These are phyloP conservation scores for Siphamia tubifer DNA, from an alignment of 2,113 vertebrate species.

Conservation along the genomic window DNA sequence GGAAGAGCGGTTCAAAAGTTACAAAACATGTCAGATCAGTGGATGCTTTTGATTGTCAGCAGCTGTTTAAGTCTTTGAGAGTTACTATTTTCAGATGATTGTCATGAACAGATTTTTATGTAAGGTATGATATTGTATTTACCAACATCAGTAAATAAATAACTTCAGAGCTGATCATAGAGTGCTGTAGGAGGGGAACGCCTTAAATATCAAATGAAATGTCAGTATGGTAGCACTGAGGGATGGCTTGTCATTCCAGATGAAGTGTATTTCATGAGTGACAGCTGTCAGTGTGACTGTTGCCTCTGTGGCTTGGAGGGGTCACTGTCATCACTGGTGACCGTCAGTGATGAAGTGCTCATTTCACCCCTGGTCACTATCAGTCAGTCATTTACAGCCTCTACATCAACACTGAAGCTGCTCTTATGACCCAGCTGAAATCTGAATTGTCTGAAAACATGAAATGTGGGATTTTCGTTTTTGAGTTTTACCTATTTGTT, in stretches of 20 bases:
- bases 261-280: not conserved
- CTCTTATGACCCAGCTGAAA: not conserved
- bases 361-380: not conserved
- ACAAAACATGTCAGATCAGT: too few species aligned
- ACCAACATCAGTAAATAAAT: too few species aligned
- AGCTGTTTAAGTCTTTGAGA: too few species aligned
- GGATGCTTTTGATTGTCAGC: too few species aligned
- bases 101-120: too few species aligned
- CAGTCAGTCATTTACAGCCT: not conserved
- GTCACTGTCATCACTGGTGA: not conserved
- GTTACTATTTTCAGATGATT: too few species aligned
- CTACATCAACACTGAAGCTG: not conserved
- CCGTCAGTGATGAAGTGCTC: not conserved
- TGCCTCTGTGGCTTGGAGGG: not conserved
- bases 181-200: not conserved
- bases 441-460: too few species aligned
- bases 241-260: not conserved
- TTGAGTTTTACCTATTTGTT: not conserved
- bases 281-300: constrained; percentile 2
- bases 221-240: not conserved
- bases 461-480: not conserved
- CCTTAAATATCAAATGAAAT: not conserved
- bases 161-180: too few species aligned
- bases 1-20: too few species aligned
- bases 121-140: too few species aligned